phyloP scores from a whole-genome alignment of 2,888 invertebrate species.

The Amphiduros pacificus region DNA sequence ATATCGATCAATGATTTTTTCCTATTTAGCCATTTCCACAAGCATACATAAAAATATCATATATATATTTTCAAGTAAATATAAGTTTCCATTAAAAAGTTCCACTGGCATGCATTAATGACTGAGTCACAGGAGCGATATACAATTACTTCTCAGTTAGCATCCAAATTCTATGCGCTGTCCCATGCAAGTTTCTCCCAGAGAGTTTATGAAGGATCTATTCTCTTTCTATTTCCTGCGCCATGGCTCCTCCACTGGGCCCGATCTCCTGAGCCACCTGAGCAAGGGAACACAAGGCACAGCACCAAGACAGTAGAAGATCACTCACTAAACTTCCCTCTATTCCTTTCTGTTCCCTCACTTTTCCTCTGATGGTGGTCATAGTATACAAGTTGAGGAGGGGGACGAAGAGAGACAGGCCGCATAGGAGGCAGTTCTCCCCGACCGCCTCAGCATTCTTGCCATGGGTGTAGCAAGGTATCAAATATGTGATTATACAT shows the following conservation, averaged over 20 bases:
- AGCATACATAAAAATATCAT: too few species aligned
- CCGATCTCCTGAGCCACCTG: slow-evolving; percentile 42
- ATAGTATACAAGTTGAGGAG: slow-evolving; percentile 37
- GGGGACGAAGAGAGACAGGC: slow-evolving; percentile 40
- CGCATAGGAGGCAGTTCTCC: slow-evolving; percentile 50
- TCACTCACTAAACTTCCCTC: slow-evolving; percentile 40
- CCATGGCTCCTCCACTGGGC: slow-evolving; percentile 3
- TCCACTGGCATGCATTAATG: too few species aligned
- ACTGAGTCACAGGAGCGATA: too few species aligned
- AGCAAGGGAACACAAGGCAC: slow-evolving; percentile 40
- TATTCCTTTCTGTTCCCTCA: slow-evolving; percentile 44
- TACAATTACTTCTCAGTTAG: too few species aligned
- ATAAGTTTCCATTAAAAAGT: too few species aligned
- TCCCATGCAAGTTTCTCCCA: too few species aligned
- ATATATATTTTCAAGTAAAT: too few species aligned
- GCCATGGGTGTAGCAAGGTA: slow-evolving; percentile 54
- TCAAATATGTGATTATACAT: slow-evolving; percentile 49
- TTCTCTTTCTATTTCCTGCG: slow-evolving; percentile 2
- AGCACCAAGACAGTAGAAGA: slow-evolving; percentile 41
- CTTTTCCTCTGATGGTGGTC: slow-evolving; percentile 41
- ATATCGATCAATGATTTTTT: too few species aligned
- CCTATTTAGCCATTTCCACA: too few species aligned
- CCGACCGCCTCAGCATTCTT: slow-evolving; percentile 54
- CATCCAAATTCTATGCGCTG: too few species aligned
- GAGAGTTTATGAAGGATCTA: too few species aligned